Base-by-base conservation (phyloP, 2,113 vertebrate genomes). In the Origma solitaria region DNA sequence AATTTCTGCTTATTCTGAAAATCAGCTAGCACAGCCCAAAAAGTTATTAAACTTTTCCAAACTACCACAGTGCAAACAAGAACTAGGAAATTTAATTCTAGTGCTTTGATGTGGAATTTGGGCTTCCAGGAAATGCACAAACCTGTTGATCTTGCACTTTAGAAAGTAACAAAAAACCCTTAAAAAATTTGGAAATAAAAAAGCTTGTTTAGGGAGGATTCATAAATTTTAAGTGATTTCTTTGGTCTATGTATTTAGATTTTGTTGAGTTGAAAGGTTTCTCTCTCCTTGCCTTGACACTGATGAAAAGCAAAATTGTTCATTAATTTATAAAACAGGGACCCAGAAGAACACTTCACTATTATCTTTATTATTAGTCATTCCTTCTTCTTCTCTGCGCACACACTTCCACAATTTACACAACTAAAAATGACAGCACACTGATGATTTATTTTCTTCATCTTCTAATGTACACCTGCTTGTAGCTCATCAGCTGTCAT, bases 21-120 rank as follows among this genome's bases (percentile, higher is more conserved):
- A 56, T 5, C 3, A 42, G 4, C 4, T 37, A 20, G 10, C 10
- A 12, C 5, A 3, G 3, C 4, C 6, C 12, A 11, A 60, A 44
- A 20, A 3, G 1, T 15, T 42, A 12, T 27, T 11, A 5, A 62
- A 40, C 6, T 65, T 65, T 35, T 77, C 15, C 20, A 77, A 60
- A 57, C 3, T 30, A 33, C 2, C 20, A 9, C 3, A 45, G 70
- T 30, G 1, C 0, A 42, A 64, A 19, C 15, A 49, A 77, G 5
- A 90, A 24, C 4, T 18, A 44, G 10, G 12, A 66, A 83, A 58
- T 4, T 12, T 33, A 45, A n/a, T 60, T 73, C 8, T 50, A 10
- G 30, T 31, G 33, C 15, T 45, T 83, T 9, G 2, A 35, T 6
- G 8, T 57, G 9, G 11, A 86, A n/a, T n/a, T 21, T 56, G 4